A percentile compares a stretch with the other conserved stretches of the same genome.
phyloP scores from a whole-genome alignment of 2,888 invertebrate genomes.

The Yponomeuta cagnagella region DNA sequence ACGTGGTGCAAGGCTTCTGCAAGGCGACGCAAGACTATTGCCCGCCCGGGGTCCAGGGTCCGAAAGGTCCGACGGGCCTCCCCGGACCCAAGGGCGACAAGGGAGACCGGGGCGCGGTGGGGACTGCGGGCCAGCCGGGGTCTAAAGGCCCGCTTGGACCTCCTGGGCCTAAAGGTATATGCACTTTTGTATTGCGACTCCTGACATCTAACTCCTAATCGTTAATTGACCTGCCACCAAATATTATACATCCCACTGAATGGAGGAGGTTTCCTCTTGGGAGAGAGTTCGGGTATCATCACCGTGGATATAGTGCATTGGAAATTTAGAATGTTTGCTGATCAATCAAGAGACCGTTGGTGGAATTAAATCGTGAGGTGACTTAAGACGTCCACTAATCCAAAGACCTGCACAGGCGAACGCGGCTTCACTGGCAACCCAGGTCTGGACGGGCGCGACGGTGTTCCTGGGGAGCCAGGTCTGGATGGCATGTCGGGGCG shows the following conservation, averaged over 20 bases:
- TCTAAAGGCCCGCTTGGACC: constrained; percentile 79
- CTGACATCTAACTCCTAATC: too few species aligned
- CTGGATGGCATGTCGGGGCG: constrained; percentile 90
- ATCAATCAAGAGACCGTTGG: too few species aligned
- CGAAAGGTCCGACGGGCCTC: constrained; percentile 75
- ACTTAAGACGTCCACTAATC: too few species aligned
- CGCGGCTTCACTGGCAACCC: constrained; percentile 82
- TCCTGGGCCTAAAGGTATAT: constrained; percentile 75
- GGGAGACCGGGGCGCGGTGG: constrained; percentile 81
- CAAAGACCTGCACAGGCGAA: constrained; percentile 61
- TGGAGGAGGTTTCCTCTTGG: too few species aligned
- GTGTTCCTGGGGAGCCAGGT: constrained; percentile 93
- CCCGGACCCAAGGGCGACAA: constrained; percentile 79
- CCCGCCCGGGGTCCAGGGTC: constrained; percentile 80
- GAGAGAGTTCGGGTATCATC: too few species aligned
- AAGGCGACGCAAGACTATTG: constrained; percentile 89
- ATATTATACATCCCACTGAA: too few species aligned
- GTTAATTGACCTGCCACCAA: too few species aligned
- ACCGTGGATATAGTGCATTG: too few species aligned
- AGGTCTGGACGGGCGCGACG: constrained; percentile 90
- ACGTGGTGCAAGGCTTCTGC: constrained; percentile 89
- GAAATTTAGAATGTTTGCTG: too few species aligned
- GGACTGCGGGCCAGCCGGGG: constrained; percentile 83
- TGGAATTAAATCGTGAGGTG: too few species aligned
- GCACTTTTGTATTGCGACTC: too few species aligned